Percentiles rank a stretch among this genome's conserved stretches.
phyloP scores from a whole-genome alignment of 2,113 vertebrate species.

The Oncorhynchus nerka region DNA sequence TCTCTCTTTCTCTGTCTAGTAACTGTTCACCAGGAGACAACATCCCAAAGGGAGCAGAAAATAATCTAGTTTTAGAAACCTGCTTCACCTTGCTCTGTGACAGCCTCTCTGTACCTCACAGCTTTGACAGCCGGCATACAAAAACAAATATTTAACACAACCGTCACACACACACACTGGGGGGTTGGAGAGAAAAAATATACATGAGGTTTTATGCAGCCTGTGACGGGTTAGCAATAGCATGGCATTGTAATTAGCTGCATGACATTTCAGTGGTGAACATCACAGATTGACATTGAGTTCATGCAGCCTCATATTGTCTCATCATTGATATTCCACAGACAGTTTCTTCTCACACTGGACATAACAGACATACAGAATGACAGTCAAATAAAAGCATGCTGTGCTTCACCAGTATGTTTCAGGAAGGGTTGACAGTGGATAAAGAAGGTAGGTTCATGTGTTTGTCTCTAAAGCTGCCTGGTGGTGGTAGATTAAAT shows the following conservation, averaged over 20 bases:
- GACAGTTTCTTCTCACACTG: too few relatives aligned
- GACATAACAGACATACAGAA: too few relatives aligned
- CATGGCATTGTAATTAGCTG: neutral
- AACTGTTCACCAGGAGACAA: neutral
- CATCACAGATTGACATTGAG: too few relatives aligned
- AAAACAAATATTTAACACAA: neutral
- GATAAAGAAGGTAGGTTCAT: too few relatives aligned
- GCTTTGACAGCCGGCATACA: neutral
- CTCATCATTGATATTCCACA: too few relatives aligned
- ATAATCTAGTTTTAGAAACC: neutral
- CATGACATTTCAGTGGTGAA: neutral
- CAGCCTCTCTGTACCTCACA: neutral
- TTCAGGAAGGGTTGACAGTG: too few relatives aligned
- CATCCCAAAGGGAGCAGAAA: neutral
- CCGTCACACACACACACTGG: neutral
- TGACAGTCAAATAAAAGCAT: too few relatives aligned
- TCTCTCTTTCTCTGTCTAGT: neutral
- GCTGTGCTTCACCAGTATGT: too few relatives aligned
- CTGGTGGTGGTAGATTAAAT: neutral
- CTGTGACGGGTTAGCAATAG: neutral
- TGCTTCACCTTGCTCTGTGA: neutral
- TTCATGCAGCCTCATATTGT: too few relatives aligned
- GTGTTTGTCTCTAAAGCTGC: neutral
- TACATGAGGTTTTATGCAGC: neutral
- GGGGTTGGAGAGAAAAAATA: neutral